phyloP scores from a whole-genome alignment of 2,888 invertebrate genomes.

The Caradrina kadenii region DNA sequence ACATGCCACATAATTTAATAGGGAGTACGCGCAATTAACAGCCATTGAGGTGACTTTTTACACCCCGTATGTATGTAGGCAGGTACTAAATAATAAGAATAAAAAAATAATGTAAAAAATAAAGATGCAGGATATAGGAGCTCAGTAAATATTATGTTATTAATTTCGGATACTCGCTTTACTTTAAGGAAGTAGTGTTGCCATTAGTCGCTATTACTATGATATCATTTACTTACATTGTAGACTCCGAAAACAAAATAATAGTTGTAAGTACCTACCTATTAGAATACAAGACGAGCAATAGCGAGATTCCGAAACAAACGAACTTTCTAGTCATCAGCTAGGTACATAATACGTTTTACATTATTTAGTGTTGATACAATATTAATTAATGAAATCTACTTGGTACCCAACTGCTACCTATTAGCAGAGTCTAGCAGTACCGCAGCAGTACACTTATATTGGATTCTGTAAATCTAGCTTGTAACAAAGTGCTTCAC shows the following conservation, averaged over 20 bases:
- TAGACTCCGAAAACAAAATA: background rate
- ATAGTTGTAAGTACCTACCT: background rate
- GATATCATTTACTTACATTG: background rate
- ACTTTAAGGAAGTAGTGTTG: slow-evolving; percentile 29
- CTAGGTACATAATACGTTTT: slow-evolving; percentile 32
- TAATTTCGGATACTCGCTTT: slow-evolving; percentile 54
- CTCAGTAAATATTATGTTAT: slow-evolving; percentile 38
- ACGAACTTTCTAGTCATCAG: slow-evolving; percentile 62
- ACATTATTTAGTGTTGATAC: slow-evolving; percentile 17
- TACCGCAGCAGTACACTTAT: background rate
- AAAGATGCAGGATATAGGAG: slow-evolving; percentile 37
- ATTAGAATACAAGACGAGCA: slow-evolving; percentile 7
- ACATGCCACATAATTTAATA: background rate
- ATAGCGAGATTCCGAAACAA: slow-evolving; percentile 46
- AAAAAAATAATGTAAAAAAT: slow-evolving; percentile 25
- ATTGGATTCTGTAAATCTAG: background rate
- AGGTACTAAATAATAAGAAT: background rate
- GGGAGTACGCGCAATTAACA: background rate
- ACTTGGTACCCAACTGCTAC: background rate
- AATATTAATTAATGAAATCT: background rate
- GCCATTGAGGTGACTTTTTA: background rate
- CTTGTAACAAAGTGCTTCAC: background rate
- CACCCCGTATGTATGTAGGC: background rate
- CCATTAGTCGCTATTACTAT: slow-evolving; percentile 26
- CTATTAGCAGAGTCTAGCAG: too few relatives aligned